These are phyloP conservation scores for Arge pagana DNA, from an alignment of 2,888 invertebrate genomes.

Conservation along the genomic window DNA sequence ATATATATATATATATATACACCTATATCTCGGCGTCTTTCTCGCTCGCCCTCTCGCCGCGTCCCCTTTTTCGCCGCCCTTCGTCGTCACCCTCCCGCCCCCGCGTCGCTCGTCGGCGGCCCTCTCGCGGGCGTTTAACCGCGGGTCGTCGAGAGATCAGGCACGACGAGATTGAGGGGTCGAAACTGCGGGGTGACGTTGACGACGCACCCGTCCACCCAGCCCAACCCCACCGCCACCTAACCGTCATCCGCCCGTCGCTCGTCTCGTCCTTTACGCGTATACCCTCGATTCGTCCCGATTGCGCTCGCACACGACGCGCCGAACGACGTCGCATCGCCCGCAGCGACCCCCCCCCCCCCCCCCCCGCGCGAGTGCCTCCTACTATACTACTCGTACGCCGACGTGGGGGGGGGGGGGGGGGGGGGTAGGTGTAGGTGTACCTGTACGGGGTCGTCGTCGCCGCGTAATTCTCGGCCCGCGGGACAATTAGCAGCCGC, in stretches of 20 bases:
- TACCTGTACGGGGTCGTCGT: background rate
- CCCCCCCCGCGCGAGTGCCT: too few relatives aligned
- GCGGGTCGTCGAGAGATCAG: slow-evolving; percentile 19
- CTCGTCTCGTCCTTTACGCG: background rate
- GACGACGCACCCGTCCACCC: slow-evolving; percentile 15
- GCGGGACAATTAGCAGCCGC: too few relatives aligned
- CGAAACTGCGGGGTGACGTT: slow-evolving; percentile 21
- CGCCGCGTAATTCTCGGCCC: too few relatives aligned
- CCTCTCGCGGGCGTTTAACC: slow-evolving; percentile 13
- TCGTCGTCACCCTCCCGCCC: slow-evolving; percentile 34
- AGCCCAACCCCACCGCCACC: background rate
- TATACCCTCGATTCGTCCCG: background rate
- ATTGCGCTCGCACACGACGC: slow-evolving; percentile 1
- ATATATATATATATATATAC: too few relatives aligned
- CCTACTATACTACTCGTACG: too few relatives aligned
- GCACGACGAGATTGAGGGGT: slow-evolving; percentile 19
- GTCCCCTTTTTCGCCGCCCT: too few relatives aligned
- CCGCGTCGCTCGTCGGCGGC: background rate
- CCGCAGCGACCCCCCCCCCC: too few relatives aligned
- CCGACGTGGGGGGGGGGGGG: background rate
- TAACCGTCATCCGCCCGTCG: background rate
- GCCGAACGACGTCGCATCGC: background rate
- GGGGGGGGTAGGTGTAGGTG: background rate
- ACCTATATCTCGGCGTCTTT: too few relatives aligned
- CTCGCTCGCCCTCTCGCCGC: too few relatives aligned